Conservation (phyloP, 1,140 invertebrate species). For the Bombus balteatus region DNA sequence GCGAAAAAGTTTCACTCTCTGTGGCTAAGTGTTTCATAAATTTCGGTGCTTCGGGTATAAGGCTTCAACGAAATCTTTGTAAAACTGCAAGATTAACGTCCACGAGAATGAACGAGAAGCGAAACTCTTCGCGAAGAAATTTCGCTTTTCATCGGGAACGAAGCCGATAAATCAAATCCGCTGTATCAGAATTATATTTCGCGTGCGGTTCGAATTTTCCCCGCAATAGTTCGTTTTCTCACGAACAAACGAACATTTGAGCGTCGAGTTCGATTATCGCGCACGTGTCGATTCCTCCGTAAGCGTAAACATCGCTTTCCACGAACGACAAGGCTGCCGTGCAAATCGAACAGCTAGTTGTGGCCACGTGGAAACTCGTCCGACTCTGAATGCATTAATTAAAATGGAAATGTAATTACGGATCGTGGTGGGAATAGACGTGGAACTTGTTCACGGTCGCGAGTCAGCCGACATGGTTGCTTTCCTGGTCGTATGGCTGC, state of each 20-base stretch:
- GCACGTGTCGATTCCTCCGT: background rate
- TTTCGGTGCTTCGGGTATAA: too few species aligned
- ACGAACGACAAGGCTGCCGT: background rate
- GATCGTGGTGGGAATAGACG: constrained; percentile 11
- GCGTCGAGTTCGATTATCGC: background rate
- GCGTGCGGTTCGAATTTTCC: too few species aligned
- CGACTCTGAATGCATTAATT: constrained; percentile 28
- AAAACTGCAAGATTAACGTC: too few species aligned
- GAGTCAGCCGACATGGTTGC: background rate
- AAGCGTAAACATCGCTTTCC: background rate
- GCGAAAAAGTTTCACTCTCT: too few species aligned
- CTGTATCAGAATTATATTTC: background rate
- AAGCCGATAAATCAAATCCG: constrained; percentile 8
- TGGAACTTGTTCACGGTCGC: constrained; percentile 25
- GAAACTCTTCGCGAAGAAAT: background rate
- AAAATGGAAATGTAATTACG: constrained; percentile 44
- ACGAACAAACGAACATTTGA: background rate
- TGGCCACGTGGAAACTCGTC: constrained; percentile 17
- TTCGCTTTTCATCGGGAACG: background rate
- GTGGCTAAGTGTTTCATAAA: too few species aligned
- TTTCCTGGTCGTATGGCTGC: background rate
- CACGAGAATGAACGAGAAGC: too few species aligned
- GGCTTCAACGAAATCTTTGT: too few species aligned
- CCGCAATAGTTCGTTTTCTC: background rate
- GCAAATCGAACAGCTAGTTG: constrained; percentile 20